Evolutionary conservation across 2,888 invertebrate species (phyloP).

Genomic region (Celastrina argiolus): DNA sequence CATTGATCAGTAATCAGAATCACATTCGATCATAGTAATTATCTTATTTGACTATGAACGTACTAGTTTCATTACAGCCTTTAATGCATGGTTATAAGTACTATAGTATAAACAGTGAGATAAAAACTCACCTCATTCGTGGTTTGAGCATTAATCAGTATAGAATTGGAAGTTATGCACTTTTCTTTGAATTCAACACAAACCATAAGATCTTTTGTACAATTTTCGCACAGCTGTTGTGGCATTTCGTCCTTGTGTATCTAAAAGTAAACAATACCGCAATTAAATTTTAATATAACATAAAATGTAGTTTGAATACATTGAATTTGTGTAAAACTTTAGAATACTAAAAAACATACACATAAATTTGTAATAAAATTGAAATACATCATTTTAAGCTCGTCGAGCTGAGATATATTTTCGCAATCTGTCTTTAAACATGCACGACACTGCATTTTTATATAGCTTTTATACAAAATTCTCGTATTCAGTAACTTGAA

Average conservation of each 20-base stretch:
- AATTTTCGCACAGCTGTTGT: constrained; percentile 47
- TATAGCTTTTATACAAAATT: too few species aligned
- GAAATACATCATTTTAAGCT: constrained; percentile 43
- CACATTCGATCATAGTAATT: too few species aligned
- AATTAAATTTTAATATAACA: neutral
- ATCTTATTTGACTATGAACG: too few species aligned
- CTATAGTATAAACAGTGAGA: too few species aligned
- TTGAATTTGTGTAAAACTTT: neutral
- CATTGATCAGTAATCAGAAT: too few species aligned
- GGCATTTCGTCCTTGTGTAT: constrained; percentile 45
- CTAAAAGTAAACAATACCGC: constrained; percentile 40
- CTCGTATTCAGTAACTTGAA: too few species aligned
- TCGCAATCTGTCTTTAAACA: constrained; percentile 45
- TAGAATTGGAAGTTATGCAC: constrained; percentile 44
- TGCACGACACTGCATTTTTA: constrained; percentile 52
- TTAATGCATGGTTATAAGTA: too few species aligned
- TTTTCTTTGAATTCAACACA: constrained; percentile 51
- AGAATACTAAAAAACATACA: constrained; percentile 36
- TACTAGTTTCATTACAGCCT: too few species aligned
- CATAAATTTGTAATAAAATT: constrained; percentile 53
- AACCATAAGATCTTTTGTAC: constrained; percentile 41
- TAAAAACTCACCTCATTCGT: constrained; percentile 30
- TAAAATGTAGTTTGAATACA: too few species aligned
- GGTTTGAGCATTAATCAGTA: constrained; percentile 37
- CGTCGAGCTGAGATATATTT: constrained; percentile 42